phyloP scores from a whole-genome alignment of 2,797 vertebrate species.

The Neosalanx taihuensis region DNA sequence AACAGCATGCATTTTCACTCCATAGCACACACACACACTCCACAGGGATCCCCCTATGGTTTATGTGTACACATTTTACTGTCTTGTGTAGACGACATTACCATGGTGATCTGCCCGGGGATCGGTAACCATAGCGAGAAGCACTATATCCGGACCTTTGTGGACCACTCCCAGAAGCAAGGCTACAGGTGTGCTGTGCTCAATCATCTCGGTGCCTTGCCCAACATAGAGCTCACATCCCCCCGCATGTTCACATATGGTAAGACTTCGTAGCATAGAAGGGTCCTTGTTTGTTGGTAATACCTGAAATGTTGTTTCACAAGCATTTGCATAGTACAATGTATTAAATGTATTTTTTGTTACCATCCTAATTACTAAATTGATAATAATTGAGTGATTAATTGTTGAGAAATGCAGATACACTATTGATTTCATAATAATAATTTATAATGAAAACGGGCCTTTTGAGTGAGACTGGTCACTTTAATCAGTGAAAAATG shows the following conservation, averaged over 20 bases:
- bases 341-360: neutral
- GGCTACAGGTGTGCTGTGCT: conserved; percentile 95
- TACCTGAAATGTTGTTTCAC: too few species aligned
- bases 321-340: too few species aligned
- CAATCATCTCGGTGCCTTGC: conserved; percentile 92
- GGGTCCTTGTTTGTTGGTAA: neutral
- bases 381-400: too few species aligned
- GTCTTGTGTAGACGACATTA: conserved; percentile 81
- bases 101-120: conserved; percentile 97
- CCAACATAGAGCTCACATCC: conserved; percentile 90
- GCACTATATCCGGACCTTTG: conserved; percentile 96
- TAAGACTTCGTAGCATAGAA: conserved; percentile 55
- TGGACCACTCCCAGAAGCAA: conserved; percentile 90
- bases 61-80: neutral
- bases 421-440: too few species aligned
- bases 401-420: too few species aligned
- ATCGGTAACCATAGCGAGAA: conserved; percentile 98
- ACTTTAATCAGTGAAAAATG: too few species aligned
- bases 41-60: conserved; percentile 2
- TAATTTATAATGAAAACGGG: too few species aligned
- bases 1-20: conserved; percentile 26
- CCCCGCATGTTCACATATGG: conserved; percentile 97
- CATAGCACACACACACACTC: conserved; percentile 29
- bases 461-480: too few species aligned
- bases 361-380: too few species aligned